Conservation (phyloP, 2,113 vertebrate genomes). For the Oplegnathus fasciatus region DNA sequence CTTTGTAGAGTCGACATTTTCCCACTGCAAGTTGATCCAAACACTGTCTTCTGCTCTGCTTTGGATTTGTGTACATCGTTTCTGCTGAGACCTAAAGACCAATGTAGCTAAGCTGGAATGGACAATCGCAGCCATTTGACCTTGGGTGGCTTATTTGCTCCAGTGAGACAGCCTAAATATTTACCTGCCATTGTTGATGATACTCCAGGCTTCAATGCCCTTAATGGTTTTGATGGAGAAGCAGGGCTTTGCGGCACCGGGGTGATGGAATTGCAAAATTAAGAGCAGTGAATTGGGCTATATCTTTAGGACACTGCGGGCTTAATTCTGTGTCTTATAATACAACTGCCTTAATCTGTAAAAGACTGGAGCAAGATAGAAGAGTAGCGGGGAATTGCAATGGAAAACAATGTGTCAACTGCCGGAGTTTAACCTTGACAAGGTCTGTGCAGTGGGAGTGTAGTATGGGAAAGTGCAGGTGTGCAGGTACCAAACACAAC, state of each 20-base stretch:
- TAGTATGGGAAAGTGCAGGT: conserved; percentile 27
- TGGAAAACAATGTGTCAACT: conserved; percentile 78
- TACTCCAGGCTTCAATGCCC: conserved; percentile 78
- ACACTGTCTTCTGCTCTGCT: conserved; percentile 41
- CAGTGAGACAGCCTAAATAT: conserved; percentile 84
- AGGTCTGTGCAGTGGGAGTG: conserved; percentile 56
- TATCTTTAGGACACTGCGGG: conserved; percentile 77
- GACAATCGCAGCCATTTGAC: conserved; percentile 76
- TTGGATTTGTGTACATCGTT: conserved; percentile 70
- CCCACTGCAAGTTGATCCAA: conserved; percentile 25
- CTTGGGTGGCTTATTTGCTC: conserved; percentile 84
- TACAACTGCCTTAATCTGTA: conserved; percentile 78
- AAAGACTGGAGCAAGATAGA: conserved; percentile 76
- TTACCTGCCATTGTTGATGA: conserved; percentile 86
- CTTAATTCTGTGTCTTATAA: conserved; percentile 82
- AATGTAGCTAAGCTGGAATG: conserved; percentile 70
- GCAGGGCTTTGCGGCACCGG: conserved; percentile 75
- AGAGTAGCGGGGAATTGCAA: conserved; percentile 74
- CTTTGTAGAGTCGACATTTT: conserved; percentile 31
- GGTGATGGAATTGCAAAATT: conserved; percentile 83
- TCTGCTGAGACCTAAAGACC: conserved; percentile 70
- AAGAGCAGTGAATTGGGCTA: conserved; percentile 81
- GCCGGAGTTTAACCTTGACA: conserved; percentile 76
- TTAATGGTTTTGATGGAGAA: conserved; percentile 85
- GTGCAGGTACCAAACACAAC: conserved; percentile 17